These are phyloP conservation scores for Spodoptera littoralis DNA, from an alignment of 2,888 invertebrate species.

Conservation along the genomic window DNA sequence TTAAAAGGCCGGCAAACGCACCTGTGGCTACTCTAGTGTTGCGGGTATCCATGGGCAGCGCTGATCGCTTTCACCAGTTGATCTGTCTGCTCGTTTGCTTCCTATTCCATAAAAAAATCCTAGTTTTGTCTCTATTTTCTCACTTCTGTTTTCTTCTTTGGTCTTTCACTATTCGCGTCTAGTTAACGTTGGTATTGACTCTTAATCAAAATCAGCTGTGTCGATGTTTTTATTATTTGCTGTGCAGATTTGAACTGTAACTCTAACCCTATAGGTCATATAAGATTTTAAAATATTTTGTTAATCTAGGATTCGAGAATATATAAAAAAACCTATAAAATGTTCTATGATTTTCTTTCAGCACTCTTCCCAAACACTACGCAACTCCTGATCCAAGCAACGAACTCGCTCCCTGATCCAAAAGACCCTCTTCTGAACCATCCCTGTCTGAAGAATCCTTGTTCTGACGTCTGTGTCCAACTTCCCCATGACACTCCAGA, in stretches of 20 bases:
- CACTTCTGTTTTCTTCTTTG: too few species aligned
- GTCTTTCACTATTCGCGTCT: too few species aligned
- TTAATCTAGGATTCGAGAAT: too few species aligned
- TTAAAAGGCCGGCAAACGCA: too few species aligned
- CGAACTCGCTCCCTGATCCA: slow-evolving; percentile 54
- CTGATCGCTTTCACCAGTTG: too few species aligned
- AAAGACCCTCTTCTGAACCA: slow-evolving; percentile 75
- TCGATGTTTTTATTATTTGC: not conserved
- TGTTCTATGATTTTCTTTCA: slow-evolving; percentile 63
- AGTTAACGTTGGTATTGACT: too few species aligned
- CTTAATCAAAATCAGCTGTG: not conserved
- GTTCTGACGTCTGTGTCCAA: slow-evolving; percentile 93
- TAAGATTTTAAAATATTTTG: not conserved
- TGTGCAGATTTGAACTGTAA: not conserved
- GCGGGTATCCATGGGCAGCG: too few species aligned
- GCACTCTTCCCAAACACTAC: slow-evolving; percentile 85
- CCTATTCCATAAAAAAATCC: too few species aligned
- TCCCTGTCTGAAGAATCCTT: slow-evolving; percentile 91
- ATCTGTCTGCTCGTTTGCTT: too few species aligned
- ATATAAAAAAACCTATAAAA: not conserved
- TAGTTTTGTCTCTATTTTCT: too few species aligned
- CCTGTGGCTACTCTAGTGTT: too few species aligned
- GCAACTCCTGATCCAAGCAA: slow-evolving; percentile 72
- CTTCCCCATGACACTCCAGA: slow-evolving; percentile 55
- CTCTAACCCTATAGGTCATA: not conserved